Evolutionary conservation across 2,888 invertebrate species (phyloP).

Genomic region (Mesodorylaimus sp.): DNA sequence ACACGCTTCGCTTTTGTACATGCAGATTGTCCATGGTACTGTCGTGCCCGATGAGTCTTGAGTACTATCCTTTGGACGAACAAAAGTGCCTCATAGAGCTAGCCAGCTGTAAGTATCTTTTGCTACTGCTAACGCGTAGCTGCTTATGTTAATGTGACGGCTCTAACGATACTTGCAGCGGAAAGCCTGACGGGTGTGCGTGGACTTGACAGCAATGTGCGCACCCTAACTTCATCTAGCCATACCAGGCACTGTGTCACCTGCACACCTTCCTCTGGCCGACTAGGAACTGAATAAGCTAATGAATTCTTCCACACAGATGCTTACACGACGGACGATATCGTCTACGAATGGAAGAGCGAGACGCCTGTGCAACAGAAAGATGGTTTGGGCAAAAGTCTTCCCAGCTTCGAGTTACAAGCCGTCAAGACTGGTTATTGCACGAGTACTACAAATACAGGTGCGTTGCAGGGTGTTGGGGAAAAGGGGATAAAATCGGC

Average conservation of each 20-base stretch:
- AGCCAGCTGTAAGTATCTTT: slow-evolving; percentile 11
- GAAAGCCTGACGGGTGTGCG: no score
- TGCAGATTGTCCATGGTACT: slow-evolving; percentile 8
- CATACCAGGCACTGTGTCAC: no score
- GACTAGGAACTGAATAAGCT: no score
- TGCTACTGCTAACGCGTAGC: no score
- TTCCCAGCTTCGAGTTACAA: slow-evolving; percentile 80
- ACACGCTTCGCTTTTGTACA: not conserved
- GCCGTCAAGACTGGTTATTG: slow-evolving; percentile 87
- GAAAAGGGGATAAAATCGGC: no score
- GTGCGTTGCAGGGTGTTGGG: no score
- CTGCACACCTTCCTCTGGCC: no score
- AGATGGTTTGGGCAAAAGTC: slow-evolving; percentile 36
- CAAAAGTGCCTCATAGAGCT: slow-evolving; percentile 12
- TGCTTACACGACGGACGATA: slow-evolving; percentile 87
- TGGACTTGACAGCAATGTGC: no score
- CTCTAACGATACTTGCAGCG: no score
- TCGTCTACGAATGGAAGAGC: slow-evolving; percentile 73
- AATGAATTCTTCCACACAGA: no score
- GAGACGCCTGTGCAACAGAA: slow-evolving; percentile 75
- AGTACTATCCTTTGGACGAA: slow-evolving; percentile 10
- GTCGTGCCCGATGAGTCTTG: slow-evolving; percentile 43
- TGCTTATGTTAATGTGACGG: no score
- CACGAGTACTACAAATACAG: slow-evolving; percentile 88
- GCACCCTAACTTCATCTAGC: no score